Base-by-base conservation (phyloP, 2,888 invertebrate species). In the Drosophila mimica region DNA sequence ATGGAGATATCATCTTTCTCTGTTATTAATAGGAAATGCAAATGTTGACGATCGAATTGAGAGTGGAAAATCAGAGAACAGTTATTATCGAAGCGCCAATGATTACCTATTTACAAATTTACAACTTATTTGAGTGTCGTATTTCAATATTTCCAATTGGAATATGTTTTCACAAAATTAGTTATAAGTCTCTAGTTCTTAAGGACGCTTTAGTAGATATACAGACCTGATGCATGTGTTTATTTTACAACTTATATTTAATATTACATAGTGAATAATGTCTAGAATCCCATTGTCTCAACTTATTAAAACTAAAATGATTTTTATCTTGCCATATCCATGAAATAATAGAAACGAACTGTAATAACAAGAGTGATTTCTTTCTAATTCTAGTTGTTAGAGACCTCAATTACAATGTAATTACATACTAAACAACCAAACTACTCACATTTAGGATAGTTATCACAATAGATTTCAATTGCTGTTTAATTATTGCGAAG, bases 341-440 rank as follows among this genome's bases (percentile, higher is more conserved):
- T 17, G 25, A 31, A 36, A 25, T n/a, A 15, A 46, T 20, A 30
- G 15, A n/a, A 59, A 13, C 40, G 38, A 28, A 31, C 5, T 28
- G 4, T 7, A 53, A 58, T 58, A 34, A 58, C 28, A 36, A 72
- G 30, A 30, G 40, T 62, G 51, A 30, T 53, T 52, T 38, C 4
- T 28, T 34, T 38, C 9, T 40, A 71, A 70, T 62, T 56, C 11
- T 58, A 31, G 36, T 36, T 36, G 36, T 36, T 51, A 9, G 13
- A 49, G 28, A 68, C 36, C n/a, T 59, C 52, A 74, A 76, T 62
- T 60, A 33, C 2, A 49, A 40, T 51, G 51, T 43, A 64, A 74
- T 76, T 38, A 46, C 56, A 61, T 15, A 28, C 43, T 59, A 20
- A 20, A 48, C 28, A 49, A 7, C n/a, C 4, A 46, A 53, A 17